Base-by-base conservation (phyloP, 2,888 invertebrate species). In the Xestobium rufovillosum region DNA sequence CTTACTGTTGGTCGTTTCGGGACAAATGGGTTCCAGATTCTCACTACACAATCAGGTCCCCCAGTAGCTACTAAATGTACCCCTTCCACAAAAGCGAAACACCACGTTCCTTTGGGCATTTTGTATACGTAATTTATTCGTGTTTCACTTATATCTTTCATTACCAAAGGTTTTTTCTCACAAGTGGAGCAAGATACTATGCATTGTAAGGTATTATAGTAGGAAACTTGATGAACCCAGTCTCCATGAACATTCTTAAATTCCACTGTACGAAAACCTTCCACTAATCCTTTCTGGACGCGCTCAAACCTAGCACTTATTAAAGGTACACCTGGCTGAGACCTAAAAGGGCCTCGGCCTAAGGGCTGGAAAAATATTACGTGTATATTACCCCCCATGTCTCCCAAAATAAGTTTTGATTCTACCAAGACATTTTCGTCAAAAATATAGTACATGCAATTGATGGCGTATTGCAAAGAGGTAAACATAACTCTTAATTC, bases 21-120 rank as follows among this genome's bases (percentile, higher is more conserved):
- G n/a, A 83, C 76, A 57, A 83, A 84, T 0, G 85, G 77, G 63
- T 83, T 86, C 88, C 88, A 90, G 34, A 86, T 68, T 23, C 86
- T 75, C 2, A 59, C 52, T 34, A 73, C 57, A 49, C 81, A 80
- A 63, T 89, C 88, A 4, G 83, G 78, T 3, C 88, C 82, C 1
- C 87, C 88, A 2, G 79, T 80, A 36, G 73, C 79, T 31, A 82
- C 54, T 76, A 75, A 12, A 68, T 55, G 55, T 8, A 38, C 66
- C 9, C 68, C 71, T 59, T 75, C 77, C 48, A 72, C 72, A 52
- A 77, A 66, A 37, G 69, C 72, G 53, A 80, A 80, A 45, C 78
- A 77, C 46, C 76, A 73, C 17, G 75, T 71, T 12, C 80, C 80
- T 63, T 71, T 74, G 0, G 69, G 63, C 1, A 78, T 70, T 37